Percentiles rank a stretch among this genome's conserved stretches.
These are phyloP conservation scores for Oncorhynchus kisutch DNA, from an alignment of 2,113 vertebrate species.

Conservation along the genomic window DNA sequence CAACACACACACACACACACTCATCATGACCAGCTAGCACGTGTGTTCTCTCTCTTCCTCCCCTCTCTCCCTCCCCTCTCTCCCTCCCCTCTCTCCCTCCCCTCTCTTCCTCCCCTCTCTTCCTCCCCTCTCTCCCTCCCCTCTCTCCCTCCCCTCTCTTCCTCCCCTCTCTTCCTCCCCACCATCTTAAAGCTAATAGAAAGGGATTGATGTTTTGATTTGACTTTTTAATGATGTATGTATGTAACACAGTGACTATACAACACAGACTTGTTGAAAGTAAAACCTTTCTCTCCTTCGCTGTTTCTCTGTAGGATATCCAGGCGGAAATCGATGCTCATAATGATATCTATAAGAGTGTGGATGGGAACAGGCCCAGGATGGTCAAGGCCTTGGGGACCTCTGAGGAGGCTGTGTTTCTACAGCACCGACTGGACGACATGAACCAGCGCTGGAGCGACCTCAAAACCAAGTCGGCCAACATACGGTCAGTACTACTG, in stretches of 20 bases:
- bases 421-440: constrained; percentile 94
- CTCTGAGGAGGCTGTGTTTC: constrained; percentile 89
- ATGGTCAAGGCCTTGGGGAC: constrained; percentile 96
- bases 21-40: not conserved
- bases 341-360: constrained; percentile 97
- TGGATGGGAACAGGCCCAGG: constrained; percentile 92
- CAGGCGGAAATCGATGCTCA: constrained; percentile 98
- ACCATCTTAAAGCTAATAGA: not conserved
- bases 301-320: constrained; percentile 83
- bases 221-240: not conserved
- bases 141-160: not conserved
- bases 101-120: not conserved
- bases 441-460: constrained; percentile 99
- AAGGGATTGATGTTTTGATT: not conserved
- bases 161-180: constrained; percentile 38
- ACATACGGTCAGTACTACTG: constrained; percentile 77
- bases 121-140: not conserved
- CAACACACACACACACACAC: no score
- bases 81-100: not conserved
- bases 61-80: not conserved
- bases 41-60: not conserved
- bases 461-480: constrained; percentile 90
- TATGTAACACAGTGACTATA: not conserved
- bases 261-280: not conserved
- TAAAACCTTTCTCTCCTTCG: not conserved